phyloP scores from a whole-genome alignment of 53 echinoderm and acorn worm species.

The Astropecten irregularis region DNA sequence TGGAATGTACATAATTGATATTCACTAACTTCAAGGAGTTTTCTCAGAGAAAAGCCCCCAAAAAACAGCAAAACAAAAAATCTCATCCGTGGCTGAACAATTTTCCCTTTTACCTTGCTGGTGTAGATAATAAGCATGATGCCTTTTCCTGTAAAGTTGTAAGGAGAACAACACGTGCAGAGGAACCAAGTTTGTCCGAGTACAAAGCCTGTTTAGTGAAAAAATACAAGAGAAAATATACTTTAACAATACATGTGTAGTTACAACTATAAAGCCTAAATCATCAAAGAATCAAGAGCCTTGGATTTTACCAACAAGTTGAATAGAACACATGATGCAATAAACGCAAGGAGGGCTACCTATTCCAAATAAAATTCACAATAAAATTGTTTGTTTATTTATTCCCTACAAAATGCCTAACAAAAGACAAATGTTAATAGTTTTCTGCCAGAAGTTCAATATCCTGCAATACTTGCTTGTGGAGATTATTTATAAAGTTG shows the following conservation, averaged over 20 bases:
- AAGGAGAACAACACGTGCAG: conserved; percentile 60
- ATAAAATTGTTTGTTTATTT: not conserved
- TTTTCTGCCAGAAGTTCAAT: too few species aligned
- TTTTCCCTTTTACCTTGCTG: conserved; percentile 64
- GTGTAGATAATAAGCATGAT: conserved; percentile 51
- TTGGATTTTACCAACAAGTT: not conserved
- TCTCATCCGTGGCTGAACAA: too few species aligned
- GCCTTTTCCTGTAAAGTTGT: conserved; percentile 66
- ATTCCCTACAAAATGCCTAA: too few species aligned
- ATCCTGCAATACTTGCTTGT: too few species aligned
- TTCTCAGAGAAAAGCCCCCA: too few species aligned
- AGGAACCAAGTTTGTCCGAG: conserved; percentile 60
- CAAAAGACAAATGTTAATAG: too few species aligned
- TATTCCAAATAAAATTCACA: too few species aligned
- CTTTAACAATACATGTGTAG: not conserved
- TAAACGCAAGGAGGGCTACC: not conserved
- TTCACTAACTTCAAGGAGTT: too few species aligned
- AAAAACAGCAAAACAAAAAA: too few species aligned
- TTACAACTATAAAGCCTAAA: not conserved
- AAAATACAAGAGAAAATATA: not conserved
- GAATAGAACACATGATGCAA: not conserved
- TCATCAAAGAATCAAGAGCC: not conserved
- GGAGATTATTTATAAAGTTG: too few species aligned
- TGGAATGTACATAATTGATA: too few species aligned
- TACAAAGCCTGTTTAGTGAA: conserved; percentile 59